Conservation (phyloP, 2,888 invertebrate genomes). For the Philereme transversata region DNA sequence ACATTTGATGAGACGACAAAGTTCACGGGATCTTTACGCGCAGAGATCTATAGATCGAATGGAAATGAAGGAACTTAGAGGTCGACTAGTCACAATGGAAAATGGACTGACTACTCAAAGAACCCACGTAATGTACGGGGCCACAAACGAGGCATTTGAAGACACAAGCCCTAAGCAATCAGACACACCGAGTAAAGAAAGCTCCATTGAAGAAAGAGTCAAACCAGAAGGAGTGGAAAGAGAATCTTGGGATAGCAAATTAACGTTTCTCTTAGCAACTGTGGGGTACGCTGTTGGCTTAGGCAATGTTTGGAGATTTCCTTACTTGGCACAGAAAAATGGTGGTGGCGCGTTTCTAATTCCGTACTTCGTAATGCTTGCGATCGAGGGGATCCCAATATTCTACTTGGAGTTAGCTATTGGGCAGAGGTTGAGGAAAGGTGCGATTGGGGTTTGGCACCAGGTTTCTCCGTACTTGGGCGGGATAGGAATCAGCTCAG, state of each 20-base stretch:
- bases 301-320: conserved; percentile 98
- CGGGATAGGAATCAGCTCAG: conserved; percentile 96
- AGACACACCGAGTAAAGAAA: conserved; percentile 84
- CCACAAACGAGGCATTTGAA: conserved; percentile 92
- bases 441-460: conserved; percentile 98
- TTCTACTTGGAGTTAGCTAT: conserved; percentile 98
- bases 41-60: conserved; percentile 93
- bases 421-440: conserved; percentile 96
- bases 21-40: conserved; percentile 92
- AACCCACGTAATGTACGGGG: conserved; percentile 88
- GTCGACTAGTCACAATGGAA: conserved; percentile 89
- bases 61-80: conserved; percentile 93
- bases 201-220: conserved; percentile 86
- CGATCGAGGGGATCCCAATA: conserved; percentile 97
- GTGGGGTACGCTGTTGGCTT: conserved; percentile 97
- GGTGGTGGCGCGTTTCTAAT: conserved; percentile 98
- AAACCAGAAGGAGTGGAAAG: conserved; percentile 90
- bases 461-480: conserved; percentile 94
- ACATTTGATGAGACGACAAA: conserved; percentile 94
- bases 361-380: conserved; percentile 97
- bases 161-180: conserved; percentile 76
- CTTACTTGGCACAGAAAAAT: conserved; percentile 96
- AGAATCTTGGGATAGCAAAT: conserved; percentile 96
- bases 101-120: conserved; percentile 82
- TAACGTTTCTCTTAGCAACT: conserved; percentile 96